A percentile compares a stretch with the other conserved stretches of the same genome.
Evolutionary conservation across 2,888 invertebrate species (phyloP).

Genomic region (Tetropium fuscum): DNA sequence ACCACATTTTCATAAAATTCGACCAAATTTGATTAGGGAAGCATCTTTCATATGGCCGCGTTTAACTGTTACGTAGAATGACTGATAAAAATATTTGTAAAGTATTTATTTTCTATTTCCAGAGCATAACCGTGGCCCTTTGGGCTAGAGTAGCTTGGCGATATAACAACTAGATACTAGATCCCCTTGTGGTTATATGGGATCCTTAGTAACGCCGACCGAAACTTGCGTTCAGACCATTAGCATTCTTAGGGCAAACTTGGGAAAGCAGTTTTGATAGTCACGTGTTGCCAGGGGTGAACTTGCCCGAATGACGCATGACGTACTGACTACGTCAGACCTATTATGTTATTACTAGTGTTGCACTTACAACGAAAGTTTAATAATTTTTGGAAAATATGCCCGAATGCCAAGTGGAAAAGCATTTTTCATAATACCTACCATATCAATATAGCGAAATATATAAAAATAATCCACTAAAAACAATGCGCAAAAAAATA

Average conservation of each 20-base stretch:
- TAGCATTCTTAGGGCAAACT: constrained; percentile 25
- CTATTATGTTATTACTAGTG: too few relatives aligned
- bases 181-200: constrained; percentile 15
- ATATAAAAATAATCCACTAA: too few relatives aligned
- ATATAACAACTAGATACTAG: constrained; percentile 18
- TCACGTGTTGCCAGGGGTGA: constrained; percentile 1
- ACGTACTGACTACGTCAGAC: too few relatives aligned
- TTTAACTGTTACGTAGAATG: constrained; percentile 1
- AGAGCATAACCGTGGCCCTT: constrained; percentile 6
- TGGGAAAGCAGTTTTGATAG: constrained; percentile 23
- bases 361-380: too few relatives aligned
- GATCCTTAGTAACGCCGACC: constrained; percentile 24
- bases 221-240: constrained; percentile 19
- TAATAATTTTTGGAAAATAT: too few relatives aligned
- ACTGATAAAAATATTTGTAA: constrained; percentile 3
- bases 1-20: neutral
- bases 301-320: too few relatives aligned
- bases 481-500: too few relatives aligned
- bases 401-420: too few relatives aligned
- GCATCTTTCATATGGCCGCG: constrained; percentile 4
- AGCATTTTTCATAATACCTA: too few relatives aligned
- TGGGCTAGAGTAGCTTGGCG: constrained; percentile 6
- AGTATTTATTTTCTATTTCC: constrained; percentile 1
- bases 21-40: neutral
- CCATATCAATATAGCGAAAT: too few relatives aligned